phyloP scores from a whole-genome alignment of 2,113 vertebrate genomes.

The Lathamus discolor region DNA sequence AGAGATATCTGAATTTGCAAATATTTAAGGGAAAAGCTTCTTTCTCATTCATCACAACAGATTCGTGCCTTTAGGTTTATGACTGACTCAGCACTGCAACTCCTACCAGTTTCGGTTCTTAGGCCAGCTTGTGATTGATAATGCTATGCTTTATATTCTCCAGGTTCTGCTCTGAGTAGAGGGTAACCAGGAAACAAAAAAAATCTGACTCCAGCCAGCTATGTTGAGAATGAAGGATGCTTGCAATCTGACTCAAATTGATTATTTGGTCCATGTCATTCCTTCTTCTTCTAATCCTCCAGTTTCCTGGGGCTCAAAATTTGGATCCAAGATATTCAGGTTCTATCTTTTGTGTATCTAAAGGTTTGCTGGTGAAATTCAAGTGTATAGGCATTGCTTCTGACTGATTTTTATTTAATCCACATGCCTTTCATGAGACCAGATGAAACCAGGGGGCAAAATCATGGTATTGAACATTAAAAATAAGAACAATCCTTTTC shows the following conservation, averaged over 20 bases:
- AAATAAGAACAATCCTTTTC: neutral
- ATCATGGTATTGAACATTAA: neutral
- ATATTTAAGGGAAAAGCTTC: neutral
- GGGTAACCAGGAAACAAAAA: neutral
- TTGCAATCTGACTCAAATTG: fast-evolving
- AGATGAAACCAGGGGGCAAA: neutral
- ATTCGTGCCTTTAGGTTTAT: neutral
- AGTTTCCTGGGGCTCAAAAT: neutral
- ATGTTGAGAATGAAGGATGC: neutral
- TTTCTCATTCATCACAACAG: neutral
- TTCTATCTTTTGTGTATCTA: neutral
- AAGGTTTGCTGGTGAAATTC: neutral
- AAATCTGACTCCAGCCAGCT: neutral
- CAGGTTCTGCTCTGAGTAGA: neutral
- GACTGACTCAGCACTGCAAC: neutral
- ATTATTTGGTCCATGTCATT: neutral
- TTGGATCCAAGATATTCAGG: neutral
- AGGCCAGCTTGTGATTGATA: neutral
- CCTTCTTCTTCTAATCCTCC: neutral
- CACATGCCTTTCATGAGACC: neutral
- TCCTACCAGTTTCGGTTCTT: neutral
- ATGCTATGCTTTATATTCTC: neutral
- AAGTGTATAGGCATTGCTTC: neutral
- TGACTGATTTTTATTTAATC: neutral
- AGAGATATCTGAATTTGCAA: neutral